Evolutionary conservation across 2,888 invertebrate species (phyloP).

Genomic region (Cepaea hortensis): DNA sequence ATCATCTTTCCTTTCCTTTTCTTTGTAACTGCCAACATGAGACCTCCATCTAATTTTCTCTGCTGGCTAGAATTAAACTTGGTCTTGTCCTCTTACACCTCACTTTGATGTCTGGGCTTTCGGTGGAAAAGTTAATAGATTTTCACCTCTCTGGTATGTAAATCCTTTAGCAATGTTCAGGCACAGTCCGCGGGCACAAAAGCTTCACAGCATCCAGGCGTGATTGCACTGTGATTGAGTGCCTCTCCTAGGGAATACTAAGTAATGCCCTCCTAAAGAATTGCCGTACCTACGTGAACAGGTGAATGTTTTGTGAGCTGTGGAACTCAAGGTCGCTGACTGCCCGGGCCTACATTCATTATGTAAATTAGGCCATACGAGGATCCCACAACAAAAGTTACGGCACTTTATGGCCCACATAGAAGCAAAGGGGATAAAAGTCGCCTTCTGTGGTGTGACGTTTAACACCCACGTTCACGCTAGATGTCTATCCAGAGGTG

Average conservation of each 20-base stretch:
- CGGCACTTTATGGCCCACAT: not conserved
- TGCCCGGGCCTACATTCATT: not conserved
- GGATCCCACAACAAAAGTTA: not conserved
- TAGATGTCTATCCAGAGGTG: too few species aligned
- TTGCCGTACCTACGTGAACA: not conserved
- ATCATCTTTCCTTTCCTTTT: not conserved
- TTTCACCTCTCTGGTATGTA: not conserved
- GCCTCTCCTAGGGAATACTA: not conserved
- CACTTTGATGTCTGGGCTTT: not conserved
- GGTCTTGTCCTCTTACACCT: not conserved
- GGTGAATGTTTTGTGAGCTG: not conserved
- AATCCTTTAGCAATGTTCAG: slow-evolving; percentile 7
- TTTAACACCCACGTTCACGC: too few species aligned
- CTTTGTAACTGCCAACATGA: not conserved
- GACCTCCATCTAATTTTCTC: not conserved
- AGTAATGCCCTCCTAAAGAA: not conserved
- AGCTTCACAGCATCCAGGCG: not conserved
- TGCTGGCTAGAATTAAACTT: not conserved
- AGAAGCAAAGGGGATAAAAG: too few species aligned
- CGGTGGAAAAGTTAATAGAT: slow-evolving; percentile 11
- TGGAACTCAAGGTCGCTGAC: not conserved
- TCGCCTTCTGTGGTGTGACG: too few species aligned
- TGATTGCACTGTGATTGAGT: not conserved
- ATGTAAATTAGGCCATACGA: not conserved
- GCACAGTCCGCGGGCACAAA: not conserved